Base-by-base conservation (phyloP, 2,888 invertebrate species). In the Campoletis raptor region DNA sequence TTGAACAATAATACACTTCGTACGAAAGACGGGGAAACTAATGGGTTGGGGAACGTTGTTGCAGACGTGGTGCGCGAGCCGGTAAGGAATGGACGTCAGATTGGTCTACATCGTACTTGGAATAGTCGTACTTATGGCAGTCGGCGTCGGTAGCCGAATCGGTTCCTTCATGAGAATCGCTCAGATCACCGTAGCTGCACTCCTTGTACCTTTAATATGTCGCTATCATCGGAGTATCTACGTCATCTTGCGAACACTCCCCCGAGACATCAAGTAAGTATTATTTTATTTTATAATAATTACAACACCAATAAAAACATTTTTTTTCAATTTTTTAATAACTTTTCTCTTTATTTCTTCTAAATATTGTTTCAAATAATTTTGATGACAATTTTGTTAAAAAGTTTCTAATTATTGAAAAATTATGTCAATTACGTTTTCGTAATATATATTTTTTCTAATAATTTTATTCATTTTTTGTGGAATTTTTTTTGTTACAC, bases 221-320 rank as follows among this genome's bases (percentile, higher is more conserved):
- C 91, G 90, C 70, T 94, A 92, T 79, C 94, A 93, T 84, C 92
- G 93, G 45, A 92, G 90, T 86, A 88, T 93, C 81, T 93, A 93
- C 88, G 85, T 93, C 85, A 92, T 94, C 57, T 80, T 93, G 15
- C 90, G 91, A 84, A 93, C 93, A n/a, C 87, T 94, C 37, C 94
- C 93, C 15, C 90, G 94, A 24, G 94, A 94, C 57, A 88, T 94
- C 86, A 94, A 91, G 94, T 94, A 83, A 93, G 93, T 91, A 54
- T 5, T 30, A 8, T 42, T 72, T 77, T 52, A 21, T 52, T 72
- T 77, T 52, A 21, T 52, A 37, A 9, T 18, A 45, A 9, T 12
- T 3, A 45, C 45, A 2, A 45, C 40, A n/a, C n/a, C n/a, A 40
- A 40, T 8, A 40, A 40, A 9, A 40, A 6, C 6, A 0, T n/a